These are phyloP conservation scores for Drosophila baimaii DNA, from an alignment of 1,140 invertebrate species.

Conservation along the genomic window DNA sequence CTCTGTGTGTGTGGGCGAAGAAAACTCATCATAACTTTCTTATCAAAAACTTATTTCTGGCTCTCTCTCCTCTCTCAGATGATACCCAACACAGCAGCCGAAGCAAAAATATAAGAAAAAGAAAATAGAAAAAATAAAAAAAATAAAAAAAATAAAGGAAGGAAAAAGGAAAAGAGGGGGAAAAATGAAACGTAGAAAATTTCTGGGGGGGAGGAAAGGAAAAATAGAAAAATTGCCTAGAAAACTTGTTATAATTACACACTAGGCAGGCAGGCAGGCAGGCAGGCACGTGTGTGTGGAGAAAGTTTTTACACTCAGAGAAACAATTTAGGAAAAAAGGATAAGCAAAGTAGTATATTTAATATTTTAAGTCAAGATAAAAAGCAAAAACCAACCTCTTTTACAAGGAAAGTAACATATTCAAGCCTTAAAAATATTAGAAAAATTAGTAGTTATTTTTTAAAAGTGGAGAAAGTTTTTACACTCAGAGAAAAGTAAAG, in stretches of 20 bases:
- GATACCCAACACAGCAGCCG: conserved; percentile 38
- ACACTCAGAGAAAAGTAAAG: too few relatives aligned
- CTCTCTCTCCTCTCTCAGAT: conserved; percentile 43
- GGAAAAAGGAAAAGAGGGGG: not conserved
- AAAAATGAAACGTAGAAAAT: conserved; percentile 18
- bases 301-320: conserved; percentile 1
- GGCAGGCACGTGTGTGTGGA: conserved; percentile 26
- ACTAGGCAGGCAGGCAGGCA: conserved; percentile 21
- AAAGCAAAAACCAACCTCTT: too few relatives aligned
- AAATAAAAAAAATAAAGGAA: not conserved
- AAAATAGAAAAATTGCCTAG: conserved; percentile 66
- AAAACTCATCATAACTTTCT: conserved; percentile 83
- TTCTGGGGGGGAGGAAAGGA: conserved; percentile 23
- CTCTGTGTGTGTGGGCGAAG: conserved; percentile 44
- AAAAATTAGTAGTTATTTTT: too few relatives aligned
- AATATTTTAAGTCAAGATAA: too few relatives aligned
- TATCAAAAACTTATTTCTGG: conserved; percentile 77
- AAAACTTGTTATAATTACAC: conserved; percentile 82
- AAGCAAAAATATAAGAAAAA: conserved; percentile 8
- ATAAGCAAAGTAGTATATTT: too few relatives aligned
- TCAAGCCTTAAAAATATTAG: too few relatives aligned
- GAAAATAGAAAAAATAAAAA: conserved; percentile 8
- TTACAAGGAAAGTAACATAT: too few relatives aligned
- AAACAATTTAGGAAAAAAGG: not conserved
- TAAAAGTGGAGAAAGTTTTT: too few relatives aligned